phyloP scores from a whole-genome alignment of 2,113 vertebrate genomes.

The Heterotilapia buettikoferi region DNA sequence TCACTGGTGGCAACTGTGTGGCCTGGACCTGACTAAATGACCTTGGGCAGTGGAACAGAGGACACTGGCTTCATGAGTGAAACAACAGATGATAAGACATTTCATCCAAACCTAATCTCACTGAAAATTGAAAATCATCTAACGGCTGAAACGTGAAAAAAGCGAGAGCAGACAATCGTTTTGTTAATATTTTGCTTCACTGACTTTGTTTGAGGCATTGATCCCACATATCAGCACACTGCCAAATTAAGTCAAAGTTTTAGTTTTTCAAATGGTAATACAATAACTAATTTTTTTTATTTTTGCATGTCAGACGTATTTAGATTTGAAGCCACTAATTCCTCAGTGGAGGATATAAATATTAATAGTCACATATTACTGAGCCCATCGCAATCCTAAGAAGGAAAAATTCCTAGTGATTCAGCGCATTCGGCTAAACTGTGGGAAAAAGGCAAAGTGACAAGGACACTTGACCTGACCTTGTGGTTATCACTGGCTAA shows the following conservation, averaged over 20 bases:
- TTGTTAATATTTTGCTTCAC: not conserved
- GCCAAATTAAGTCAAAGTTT: not conserved
- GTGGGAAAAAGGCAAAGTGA: slow-evolving; percentile 20
- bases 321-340: slow-evolving; percentile 3
- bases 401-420: slow-evolving; percentile 16
- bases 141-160: not conserved
- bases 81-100: not conserved
- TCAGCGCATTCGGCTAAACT: not conserved
- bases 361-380: not conserved
- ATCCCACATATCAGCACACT: not conserved
- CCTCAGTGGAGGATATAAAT: not conserved
- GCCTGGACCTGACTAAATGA: slow-evolving; percentile 19
- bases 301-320: not conserved
- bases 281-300: not conserved
- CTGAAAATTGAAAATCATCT: not conserved
- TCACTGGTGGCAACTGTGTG: slow-evolving; percentile 46
- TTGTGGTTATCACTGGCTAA: not conserved
- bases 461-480: not conserved
- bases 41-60: slow-evolving; percentile 25
- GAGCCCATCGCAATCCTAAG: not conserved
- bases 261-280: not conserved
- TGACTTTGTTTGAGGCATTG: not conserved
- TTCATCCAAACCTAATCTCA: not conserved
- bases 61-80: not conserved
- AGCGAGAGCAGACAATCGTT: not conserved